These are phyloP conservation scores for Himalopsyche japonica DNA, from an alignment of 2,888 invertebrate genomes.

Conservation along the genomic window DNA sequence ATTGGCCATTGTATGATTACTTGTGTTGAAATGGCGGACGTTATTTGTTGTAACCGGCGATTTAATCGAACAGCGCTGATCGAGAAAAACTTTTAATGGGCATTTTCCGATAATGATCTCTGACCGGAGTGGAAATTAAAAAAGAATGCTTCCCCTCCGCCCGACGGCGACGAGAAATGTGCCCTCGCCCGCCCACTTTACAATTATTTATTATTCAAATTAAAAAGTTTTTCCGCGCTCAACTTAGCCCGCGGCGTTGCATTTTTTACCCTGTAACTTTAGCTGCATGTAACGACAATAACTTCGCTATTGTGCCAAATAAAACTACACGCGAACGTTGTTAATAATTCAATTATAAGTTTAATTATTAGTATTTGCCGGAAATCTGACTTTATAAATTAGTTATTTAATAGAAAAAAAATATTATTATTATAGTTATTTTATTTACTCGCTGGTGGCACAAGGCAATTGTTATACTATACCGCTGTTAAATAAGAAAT, in stretches of 20 bases:
- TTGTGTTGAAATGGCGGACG: too few species aligned
- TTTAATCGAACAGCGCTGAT: neutral
- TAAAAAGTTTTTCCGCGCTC: neutral
- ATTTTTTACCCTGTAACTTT: neutral
- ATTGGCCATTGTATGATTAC: too few species aligned
- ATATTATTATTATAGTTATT: too few species aligned
- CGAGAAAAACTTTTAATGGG: constrained; percentile 30
- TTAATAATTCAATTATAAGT: neutral
- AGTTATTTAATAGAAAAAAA: too few species aligned
- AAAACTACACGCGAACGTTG: neutral
- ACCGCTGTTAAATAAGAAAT: too few species aligned
- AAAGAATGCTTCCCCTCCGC: neutral
- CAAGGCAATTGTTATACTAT: too few species aligned
- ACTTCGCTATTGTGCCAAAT: neutral
- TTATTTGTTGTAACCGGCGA: neutral
- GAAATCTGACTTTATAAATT: too few species aligned
- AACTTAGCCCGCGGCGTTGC: neutral
- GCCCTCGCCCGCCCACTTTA: neutral
- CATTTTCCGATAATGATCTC: constrained; percentile 18
- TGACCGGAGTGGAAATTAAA: neutral
- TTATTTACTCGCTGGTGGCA: too few species aligned
- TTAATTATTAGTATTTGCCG: neutral
- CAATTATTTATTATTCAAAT: neutral
- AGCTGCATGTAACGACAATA: neutral
- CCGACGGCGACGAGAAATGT: neutral